A percentile compares a stretch with the other conserved stretches of the same genome.
phyloP scores from a whole-genome alignment of 2,113 vertebrate genomes.

The Heptranchias perlo region DNA sequence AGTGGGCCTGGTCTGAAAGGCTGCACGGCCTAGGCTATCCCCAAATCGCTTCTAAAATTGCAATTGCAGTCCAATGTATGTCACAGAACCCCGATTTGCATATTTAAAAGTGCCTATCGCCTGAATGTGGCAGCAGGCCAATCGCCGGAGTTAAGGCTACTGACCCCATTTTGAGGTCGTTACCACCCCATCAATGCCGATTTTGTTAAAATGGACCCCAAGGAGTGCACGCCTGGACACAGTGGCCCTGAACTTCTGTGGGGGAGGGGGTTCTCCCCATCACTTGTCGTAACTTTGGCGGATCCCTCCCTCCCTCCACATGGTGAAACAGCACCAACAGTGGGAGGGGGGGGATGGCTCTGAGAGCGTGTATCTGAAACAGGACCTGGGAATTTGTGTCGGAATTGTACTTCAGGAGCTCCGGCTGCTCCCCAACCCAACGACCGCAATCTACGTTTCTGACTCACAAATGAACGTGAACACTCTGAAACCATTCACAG shows the following conservation, averaged over 20 bases:
- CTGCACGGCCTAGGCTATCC: too few species aligned
- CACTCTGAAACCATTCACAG: background rate
- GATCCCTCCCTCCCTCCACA: background rate
- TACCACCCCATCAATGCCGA: background rate
- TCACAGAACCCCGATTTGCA: background rate
- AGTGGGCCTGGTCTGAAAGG: background rate
- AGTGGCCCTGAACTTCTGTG: background rate
- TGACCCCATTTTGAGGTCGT: background rate
- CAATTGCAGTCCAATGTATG: too few species aligned
- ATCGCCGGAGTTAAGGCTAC: background rate
- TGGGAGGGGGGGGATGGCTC: background rate
- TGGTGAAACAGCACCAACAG: background rate
- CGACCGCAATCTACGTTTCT: background rate
- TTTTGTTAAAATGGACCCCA: background rate
- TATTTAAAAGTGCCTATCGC: background rate
- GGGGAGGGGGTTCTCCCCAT: background rate
- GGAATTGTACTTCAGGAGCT: background rate
- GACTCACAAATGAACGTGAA: background rate
- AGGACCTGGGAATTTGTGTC: background rate
- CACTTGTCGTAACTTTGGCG: background rate
- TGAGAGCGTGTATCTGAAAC: too few species aligned
- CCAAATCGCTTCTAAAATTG: too few species aligned
- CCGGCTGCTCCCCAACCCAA: background rate
- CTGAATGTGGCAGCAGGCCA: background rate
- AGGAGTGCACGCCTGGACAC: background rate